Evolutionary conservation across 2,113 vertebrate species (phyloP).

Genomic region (Lophochroa leadbeateri): DNA sequence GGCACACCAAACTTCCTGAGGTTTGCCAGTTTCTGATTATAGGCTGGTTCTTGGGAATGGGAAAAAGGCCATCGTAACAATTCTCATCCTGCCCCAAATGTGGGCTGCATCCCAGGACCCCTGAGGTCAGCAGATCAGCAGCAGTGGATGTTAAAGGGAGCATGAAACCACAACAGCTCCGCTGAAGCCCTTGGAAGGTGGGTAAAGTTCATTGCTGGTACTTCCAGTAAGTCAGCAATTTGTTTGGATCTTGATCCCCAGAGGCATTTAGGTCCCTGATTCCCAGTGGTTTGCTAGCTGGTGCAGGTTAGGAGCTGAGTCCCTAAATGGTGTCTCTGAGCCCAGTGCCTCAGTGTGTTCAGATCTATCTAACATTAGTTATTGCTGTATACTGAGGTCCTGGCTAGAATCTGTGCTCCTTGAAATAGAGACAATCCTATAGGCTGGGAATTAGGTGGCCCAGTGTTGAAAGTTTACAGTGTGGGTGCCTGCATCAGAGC

Average conservation of each 20-base stretch:
- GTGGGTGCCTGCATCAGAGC: background rate
- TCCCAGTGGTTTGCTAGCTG: background rate
- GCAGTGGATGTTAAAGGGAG: background rate
- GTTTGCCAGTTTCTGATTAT: constrained; percentile 52
- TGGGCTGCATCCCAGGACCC: constrained; percentile 13
- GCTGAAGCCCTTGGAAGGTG: background rate
- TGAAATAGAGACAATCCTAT: background rate
- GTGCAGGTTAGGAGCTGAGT: background rate
- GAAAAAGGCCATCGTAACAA: background rate
- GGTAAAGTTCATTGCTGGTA: background rate
- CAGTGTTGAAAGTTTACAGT: background rate
- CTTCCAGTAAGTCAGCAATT: constrained; percentile 25
- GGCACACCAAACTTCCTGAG: background rate
- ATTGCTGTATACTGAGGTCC: background rate
- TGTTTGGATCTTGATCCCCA: background rate
- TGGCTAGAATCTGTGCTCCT: background rate
- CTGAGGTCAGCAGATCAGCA: constrained; percentile 33
- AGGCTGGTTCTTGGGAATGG: constrained; percentile 4
- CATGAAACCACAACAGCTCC: background rate
- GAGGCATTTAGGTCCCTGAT: background rate
- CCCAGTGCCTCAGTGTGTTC: background rate
- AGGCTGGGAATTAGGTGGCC: background rate
- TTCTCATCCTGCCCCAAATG: background rate
- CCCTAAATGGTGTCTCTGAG: background rate
- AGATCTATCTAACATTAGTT: background rate